Conservation (phyloP, 2,888 invertebrate genomes). For the Melanotus villosus region DNA sequence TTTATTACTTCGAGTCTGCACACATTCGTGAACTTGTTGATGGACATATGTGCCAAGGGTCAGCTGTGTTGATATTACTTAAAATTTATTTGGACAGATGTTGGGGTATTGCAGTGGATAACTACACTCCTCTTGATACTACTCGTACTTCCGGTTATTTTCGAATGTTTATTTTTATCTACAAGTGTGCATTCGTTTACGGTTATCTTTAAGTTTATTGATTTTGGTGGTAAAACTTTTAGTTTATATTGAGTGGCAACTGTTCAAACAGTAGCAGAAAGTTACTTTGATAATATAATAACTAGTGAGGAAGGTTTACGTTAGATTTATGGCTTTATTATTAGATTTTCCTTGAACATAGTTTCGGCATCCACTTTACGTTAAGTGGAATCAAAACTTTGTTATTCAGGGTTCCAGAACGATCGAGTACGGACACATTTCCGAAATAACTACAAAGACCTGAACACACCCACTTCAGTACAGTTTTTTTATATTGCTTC, state of each 20-base stretch:
- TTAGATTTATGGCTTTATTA: background rate
- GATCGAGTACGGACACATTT: too few species aligned
- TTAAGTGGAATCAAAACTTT: too few species aligned
- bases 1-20: background rate
- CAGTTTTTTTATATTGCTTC: too few species aligned
- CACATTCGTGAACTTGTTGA: background rate
- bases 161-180: slow-evolving; percentile 5
- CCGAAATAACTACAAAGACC: too few species aligned
- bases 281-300: background rate
- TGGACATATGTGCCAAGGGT: slow-evolving; percentile 2
- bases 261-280: slow-evolving; percentile 5
- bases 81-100: slow-evolving; percentile 7
- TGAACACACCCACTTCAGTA: too few species aligned
- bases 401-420: too few species aligned
- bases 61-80: background rate
- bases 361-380: too few species aligned
- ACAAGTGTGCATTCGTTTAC: slow-evolving; percentile 15
- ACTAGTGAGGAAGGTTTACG: slow-evolving; percentile 6
- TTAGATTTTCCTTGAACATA: too few species aligned
- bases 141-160: slow-evolving; percentile 3
- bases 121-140: too few species aligned
- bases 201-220: slow-evolving; percentile 6
- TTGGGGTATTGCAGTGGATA: background rate
- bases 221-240: background rate
- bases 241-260: background rate